Evolutionary conservation across 2,888 invertebrate species (phyloP), one percentile per base, ranked within the genome.

Genomic region (Philereme transversata): DNA sequence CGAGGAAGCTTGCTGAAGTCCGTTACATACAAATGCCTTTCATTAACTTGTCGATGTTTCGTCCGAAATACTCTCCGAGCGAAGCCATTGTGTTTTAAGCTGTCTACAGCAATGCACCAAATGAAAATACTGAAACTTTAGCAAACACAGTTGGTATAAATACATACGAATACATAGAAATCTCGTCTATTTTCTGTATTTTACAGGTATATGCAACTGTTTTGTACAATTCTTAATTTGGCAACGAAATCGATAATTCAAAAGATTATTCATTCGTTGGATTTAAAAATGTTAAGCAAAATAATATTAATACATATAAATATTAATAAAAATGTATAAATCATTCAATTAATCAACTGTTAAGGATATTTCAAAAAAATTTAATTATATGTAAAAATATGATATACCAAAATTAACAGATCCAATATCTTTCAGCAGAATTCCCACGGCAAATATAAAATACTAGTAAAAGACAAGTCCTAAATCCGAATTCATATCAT

Each of bases 21-120:
- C 84, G 88, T 87, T 88, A 89, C 90, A 91, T 91, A 90, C 89
- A 90, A 90, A 91, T 91, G 91, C 79, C 84, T 88, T 87, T 90
- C 89, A 91, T 91, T 91, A 91, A 86, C 84, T 86, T 81, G 82
- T 84, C 84, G 81, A 84, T 85, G 87, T 83, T 88, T 74, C 83
- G 84, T 82, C 87, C 81, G 78, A 86, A 86, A 86, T 78, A 73
- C 67, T 61, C 64, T 62, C 73, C 82, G 52, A 40, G 76, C 79
- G 68, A 69, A 66, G 74, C 82, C 72, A 81, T 82, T 86, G 81
- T 83, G 79, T 79, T 86, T 82, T 76, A 81, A 86, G 73, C 77
- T 76, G 78, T 81, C 77, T 81, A 73, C 70, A 74, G 71, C 73
- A 67, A 65, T 58, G 62, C 62, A 62, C 55, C 58, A 62, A 62